phyloP scores from a whole-genome alignment of 2,113 vertebrate species.

The Sminthopsis crassicaudata region DNA sequence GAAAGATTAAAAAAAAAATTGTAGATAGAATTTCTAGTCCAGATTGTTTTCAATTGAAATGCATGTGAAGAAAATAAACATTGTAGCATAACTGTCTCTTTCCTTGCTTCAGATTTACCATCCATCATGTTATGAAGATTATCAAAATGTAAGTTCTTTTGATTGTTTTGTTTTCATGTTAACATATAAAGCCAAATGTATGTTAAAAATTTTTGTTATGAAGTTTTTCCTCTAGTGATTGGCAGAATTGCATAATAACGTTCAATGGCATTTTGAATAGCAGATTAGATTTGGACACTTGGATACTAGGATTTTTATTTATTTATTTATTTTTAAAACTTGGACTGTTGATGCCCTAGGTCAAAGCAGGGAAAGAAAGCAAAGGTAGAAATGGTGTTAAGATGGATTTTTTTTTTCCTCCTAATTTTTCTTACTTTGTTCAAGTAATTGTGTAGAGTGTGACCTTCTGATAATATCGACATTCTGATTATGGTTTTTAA shows the following conservation, averaged over 20 bases:
- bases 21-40: not conserved
- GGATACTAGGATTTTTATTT: not conserved
- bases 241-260: not conserved
- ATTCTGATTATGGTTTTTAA: not conserved
- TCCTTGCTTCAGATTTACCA: conserved; percentile 93
- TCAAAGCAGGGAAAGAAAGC: not conserved
- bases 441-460: not conserved
- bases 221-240: not conserved
- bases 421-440: not conserved
- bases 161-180: not conserved
- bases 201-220: not conserved
- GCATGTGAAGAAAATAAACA: conserved; percentile 16
- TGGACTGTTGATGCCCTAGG: not conserved
- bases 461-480: not conserved
- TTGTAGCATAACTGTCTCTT: conserved; percentile 19
- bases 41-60: conserved; percentile 23
- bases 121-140: conserved; percentile 98
- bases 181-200: not conserved
- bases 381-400: not conserved
- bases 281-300: not conserved
- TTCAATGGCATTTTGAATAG: not conserved
- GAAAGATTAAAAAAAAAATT: not conserved
- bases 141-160: conserved; percentile 94
- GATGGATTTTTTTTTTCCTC: not conserved
- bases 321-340: not conserved